Evolutionary conservation across 2,797 vertebrate species (phyloP), one percentile per base, ranked within the genome.

Genomic region (Tragelaphus oryx): DNA sequence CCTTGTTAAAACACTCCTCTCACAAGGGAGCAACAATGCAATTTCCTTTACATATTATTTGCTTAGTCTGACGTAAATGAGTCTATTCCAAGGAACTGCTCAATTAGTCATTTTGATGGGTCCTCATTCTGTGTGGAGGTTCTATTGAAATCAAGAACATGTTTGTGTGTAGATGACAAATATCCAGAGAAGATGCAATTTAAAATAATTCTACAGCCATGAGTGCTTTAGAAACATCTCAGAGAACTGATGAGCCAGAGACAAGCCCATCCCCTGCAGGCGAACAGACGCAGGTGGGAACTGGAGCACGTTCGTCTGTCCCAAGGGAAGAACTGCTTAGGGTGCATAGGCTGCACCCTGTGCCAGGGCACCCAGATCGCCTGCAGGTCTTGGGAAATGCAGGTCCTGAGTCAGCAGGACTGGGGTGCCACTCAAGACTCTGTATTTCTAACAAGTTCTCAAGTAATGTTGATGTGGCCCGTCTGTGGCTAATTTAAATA

Each of bases 91-190:
- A 74, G 60, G 59, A 18, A 50, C 30, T 71, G n/a, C 30, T 78
- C 83, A 57, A 37, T 68, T 84, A 33, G 75, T 16, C 68, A 87
- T 10, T 24, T 20, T 26, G 37, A 50, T 14, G 4, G 55, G 74
- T 79, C 48, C 50, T 54, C 59, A 52, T 94, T 52, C 50, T 48
- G 59, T 55, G 71, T 62, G 20, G 54, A 95, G 24, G 17, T 75
- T 78, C 85, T 76, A 65, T 4, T 48, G 85, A 92, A 95, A 83
- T 92, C 41, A 76, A 95, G 83, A 46, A 62, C 46, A 30, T 20
- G 3, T 30, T 71, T 68, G 2, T 33, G 75, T 52, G 41, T 55
- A 20, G 41, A 81, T 83, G 90, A 92, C n/a, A 91, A 89, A 55
- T 8, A 65, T 55, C 24, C 1, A 4, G 68, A 20, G 62, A 28